phyloP scores from a whole-genome alignment of 2,888 invertebrate species.

The Synanthedon formicaeformis region DNA sequence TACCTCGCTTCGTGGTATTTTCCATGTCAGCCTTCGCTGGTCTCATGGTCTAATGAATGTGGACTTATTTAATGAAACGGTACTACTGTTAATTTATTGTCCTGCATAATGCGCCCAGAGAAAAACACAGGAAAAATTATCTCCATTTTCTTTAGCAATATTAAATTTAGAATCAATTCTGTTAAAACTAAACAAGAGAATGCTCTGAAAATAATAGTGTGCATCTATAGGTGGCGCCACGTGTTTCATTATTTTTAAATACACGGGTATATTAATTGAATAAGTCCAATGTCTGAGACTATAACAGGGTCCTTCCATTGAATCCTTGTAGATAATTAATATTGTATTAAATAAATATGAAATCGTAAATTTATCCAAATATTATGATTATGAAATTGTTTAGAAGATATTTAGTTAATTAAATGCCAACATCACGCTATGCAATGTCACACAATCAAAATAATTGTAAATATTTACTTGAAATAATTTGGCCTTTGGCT shows the following conservation, averaged over 20 bases:
- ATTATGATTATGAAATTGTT: slow-evolving; percentile 30
- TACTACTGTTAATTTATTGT: too few relatives aligned
- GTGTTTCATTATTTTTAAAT: not conserved
- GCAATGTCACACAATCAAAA: slow-evolving; percentile 24
- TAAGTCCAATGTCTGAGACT: slow-evolving; percentile 16
- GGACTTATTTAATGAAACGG: not conserved
- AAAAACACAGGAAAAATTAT: too few relatives aligned
- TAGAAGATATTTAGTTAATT: slow-evolving; percentile 35
- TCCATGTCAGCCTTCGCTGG: slow-evolving; percentile 1
- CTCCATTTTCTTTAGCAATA: too few relatives aligned
- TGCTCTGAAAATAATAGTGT: too few relatives aligned
- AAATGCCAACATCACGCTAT: slow-evolving; percentile 27
- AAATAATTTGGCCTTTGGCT: too few relatives aligned
- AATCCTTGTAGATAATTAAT: slow-evolving; percentile 41
- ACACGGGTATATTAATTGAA: not conserved
- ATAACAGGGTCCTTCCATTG: slow-evolving; percentile 60
- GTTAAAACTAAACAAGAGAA: too few relatives aligned
- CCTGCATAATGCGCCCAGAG: too few relatives aligned
- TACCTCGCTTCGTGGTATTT: slow-evolving; percentile 46
- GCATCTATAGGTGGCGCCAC: too few relatives aligned
- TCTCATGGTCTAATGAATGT: not conserved
- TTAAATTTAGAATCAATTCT: too few relatives aligned
- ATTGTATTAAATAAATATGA: slow-evolving; percentile 16
- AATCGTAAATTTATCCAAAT: slow-evolving; percentile 52
- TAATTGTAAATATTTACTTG: slow-evolving; percentile 31